Evolutionary conservation across 2,888 invertebrate species (phyloP).

Genomic region (Apomyelois bistriatella): DNA sequence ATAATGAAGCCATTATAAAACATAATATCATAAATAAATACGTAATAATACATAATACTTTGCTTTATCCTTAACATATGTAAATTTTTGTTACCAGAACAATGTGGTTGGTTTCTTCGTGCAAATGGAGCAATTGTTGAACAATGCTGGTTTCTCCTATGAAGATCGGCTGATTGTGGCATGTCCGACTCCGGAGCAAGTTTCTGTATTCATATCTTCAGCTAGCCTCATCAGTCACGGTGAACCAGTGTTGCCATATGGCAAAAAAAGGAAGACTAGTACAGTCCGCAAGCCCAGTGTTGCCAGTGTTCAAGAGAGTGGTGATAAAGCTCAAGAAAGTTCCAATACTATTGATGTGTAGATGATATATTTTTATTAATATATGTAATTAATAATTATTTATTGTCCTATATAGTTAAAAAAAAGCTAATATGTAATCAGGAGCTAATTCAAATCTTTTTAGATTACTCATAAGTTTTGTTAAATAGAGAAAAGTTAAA

Average conservation of each 20-base stretch:
- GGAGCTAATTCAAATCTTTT: too few species aligned
- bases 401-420: too few species aligned
- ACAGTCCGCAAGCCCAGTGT: constrained; percentile 56
- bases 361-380: background rate
- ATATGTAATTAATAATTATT: too few species aligned
- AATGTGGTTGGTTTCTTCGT: constrained; percentile 94
- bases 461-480: too few species aligned
- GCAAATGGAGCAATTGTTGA: constrained; percentile 88
- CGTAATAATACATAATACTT: too few species aligned
- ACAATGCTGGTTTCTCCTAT: constrained; percentile 86
- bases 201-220: constrained; percentile 92
- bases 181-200: constrained; percentile 96
- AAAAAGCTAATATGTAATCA: too few species aligned
- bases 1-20: too few species aligned
- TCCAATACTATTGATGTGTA: constrained; percentile 4
- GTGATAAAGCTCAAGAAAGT: constrained; percentile 21
- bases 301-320: constrained; percentile 48
- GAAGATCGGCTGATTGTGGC: constrained; percentile 92
- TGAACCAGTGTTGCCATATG: constrained; percentile 67
- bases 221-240: constrained; percentile 83
- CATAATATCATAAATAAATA: too few species aligned
- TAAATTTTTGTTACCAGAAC: too few species aligned
- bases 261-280: constrained; percentile 57
- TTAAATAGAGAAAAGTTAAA: too few species aligned
- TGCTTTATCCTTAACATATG: too few species aligned